Percentiles rank a stretch among this genome's conserved stretches.
These are phyloP conservation scores for Loxodonta africana DNA, from an alignment of 2,113 vertebrate genomes.

Conservation along the genomic window DNA sequence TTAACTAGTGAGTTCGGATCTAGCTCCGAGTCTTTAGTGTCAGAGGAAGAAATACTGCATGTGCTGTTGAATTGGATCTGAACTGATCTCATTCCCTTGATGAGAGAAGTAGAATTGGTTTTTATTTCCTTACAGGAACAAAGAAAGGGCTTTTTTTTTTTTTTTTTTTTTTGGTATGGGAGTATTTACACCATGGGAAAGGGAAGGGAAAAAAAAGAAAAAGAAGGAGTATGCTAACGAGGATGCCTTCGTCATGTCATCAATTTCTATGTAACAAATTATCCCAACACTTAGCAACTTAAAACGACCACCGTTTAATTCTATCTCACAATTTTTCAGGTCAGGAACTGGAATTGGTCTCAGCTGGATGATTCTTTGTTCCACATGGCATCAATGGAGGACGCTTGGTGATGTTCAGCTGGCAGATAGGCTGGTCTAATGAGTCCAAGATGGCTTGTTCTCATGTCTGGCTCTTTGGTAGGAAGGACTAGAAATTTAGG, in stretches of 20 bases:
- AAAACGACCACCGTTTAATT: neutral
- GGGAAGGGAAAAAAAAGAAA: neutral
- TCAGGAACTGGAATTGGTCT: neutral
- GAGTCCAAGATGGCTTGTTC: neutral
- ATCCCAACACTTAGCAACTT: neutral
- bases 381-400: neutral
- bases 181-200: neutral
- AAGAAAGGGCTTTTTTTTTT: conserved; percentile 12
- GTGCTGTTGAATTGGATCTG: neutral
- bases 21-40: neutral
- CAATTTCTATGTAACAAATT: neutral
- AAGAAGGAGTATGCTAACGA: neutral
- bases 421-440: neutral
- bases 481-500: neutral
- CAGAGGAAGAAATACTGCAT: neutral
- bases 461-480: neutral
- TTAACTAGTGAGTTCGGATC: neutral
- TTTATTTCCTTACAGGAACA: neutral
- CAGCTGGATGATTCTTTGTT: neutral
- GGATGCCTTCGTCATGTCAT: neutral
- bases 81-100: neutral
- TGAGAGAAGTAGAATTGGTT: neutral
- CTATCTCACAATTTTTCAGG: neutral
- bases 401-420: neutral
- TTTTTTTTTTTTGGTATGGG: neutral